Evolutionary conservation across 2,797 vertebrate species (phyloP), one percentile per base, ranked within the genome.

Genomic region (Myotis vivesi): DNA sequence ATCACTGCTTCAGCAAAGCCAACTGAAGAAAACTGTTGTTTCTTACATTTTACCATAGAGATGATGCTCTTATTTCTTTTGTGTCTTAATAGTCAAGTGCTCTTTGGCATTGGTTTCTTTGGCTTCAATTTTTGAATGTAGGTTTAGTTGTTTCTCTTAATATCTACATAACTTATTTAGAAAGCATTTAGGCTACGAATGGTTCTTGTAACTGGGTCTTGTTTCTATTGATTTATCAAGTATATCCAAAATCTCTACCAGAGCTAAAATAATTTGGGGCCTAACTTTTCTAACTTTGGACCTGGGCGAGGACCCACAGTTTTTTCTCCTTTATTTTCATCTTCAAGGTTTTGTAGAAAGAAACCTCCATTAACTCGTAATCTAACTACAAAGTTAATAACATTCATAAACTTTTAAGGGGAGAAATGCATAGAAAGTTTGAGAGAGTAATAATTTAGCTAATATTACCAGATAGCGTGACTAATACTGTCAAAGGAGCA

Each of bases 301-400:
- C 38, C 10, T 73, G 57, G 44, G 13, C 49, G 59, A 90, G 66
- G 38, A 66, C 88, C 30, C 15, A 83, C 15, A 51, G 9, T 94
- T 2, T 93, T 94, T 30, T 64, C 20, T 82, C 12, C 19, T 41
- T 17, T 66, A 3, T 85, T 59, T 90, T 53, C 51, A 51, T 66
- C 25, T 69, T 90, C 46, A 22, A 69, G 57, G 51, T 89, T 89
- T 94, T 79, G 9, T 94, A 77, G 57, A 96, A 94, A 91, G 75
- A 89, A 62, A 69, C 19, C 33, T 86, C 84, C 69, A 72, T 68
- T 86, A 75, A 55, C 41, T 91, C 10, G 44, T 89, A 92, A 94
- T 20, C 71, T 83, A 38, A 94, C 51, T 36, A 68, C 44, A 51
- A 69, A 38, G 9, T 90, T 83, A 80, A 15, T 73, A 57, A 41